Evolutionary conservation across 2,113 vertebrate genomes (phyloP).

Genomic region (Malurus cyaneus): DNA sequence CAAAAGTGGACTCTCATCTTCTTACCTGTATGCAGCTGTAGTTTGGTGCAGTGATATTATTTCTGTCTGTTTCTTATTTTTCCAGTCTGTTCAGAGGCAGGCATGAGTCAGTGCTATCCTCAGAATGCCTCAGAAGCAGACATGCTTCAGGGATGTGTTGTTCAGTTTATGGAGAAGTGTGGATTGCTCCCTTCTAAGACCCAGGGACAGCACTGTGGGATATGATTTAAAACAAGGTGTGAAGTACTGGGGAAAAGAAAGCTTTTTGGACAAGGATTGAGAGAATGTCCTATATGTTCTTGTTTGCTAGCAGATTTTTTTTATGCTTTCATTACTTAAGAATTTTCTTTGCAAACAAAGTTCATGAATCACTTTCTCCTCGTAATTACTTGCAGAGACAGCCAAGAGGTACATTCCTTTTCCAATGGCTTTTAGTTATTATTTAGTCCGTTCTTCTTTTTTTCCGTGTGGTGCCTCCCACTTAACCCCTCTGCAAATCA

Average conservation of each 20-base stretch:
- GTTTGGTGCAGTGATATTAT: neutral
- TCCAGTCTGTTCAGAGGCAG: neutral
- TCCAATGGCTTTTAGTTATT: neutral
- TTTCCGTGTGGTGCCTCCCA: neutral
- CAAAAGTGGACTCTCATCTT: neutral
- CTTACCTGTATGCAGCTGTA: neutral
- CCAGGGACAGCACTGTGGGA: neutral
- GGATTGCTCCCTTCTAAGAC: neutral
- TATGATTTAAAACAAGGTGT: neutral
- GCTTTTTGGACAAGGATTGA: neutral
- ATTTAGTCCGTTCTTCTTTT: neutral
- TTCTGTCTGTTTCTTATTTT: neutral
- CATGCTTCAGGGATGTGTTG: neutral
- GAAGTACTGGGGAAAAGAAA: neutral
- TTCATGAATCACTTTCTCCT: neutral
- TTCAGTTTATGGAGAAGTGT: neutral
- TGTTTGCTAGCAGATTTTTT: neutral
- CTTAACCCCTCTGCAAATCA: neutral
- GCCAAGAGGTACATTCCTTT: neutral
- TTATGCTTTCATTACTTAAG: neutral
- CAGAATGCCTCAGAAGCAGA: neutral
- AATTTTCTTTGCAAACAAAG: neutral
- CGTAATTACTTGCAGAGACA: neutral
- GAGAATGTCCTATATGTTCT: neutral
- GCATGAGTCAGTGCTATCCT: neutral